phyloP scores from a whole-genome alignment of 2,797 vertebrate genomes.

The Sebastes diaconus region DNA sequence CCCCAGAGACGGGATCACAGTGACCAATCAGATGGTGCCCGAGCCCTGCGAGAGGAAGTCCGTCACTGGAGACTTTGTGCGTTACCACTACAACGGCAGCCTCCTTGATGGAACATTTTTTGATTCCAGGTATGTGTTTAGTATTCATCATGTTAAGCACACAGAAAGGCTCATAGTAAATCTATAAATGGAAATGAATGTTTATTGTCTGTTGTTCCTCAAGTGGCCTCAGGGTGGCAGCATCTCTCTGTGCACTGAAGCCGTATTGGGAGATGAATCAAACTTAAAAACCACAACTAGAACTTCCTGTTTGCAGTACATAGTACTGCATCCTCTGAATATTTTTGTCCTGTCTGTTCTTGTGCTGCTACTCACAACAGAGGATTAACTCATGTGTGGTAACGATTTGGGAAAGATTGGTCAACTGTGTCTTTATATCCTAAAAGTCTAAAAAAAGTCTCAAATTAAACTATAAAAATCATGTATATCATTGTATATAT shows the following conservation, averaged over 20 bases:
- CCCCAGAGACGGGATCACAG: conserved; percentile 89
- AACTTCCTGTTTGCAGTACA: background rate
- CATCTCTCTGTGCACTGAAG: background rate
- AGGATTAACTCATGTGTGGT: background rate
- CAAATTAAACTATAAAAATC: background rate
- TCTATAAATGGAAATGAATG: background rate
- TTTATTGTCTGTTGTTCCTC: background rate
- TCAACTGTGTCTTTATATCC: background rate
- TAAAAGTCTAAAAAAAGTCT: background rate
- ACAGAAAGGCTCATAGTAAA: background rate
- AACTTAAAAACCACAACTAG: background rate
- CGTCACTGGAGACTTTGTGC: conserved; percentile 90
- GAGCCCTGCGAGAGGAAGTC: conserved; percentile 87
- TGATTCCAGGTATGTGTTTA: conserved; percentile 89
- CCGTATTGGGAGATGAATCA: background rate
- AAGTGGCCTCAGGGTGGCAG: conserved; percentile 48
- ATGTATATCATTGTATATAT: background rate
- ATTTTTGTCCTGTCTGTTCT: background rate
- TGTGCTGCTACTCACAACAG: background rate
- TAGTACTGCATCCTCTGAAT: background rate
- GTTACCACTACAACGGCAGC: conserved; percentile 97
- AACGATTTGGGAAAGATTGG: background rate
- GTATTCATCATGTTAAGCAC: background rate
- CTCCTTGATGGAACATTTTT: conserved; percentile 94
- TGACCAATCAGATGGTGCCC: conserved; percentile 86